Percentiles rank a stretch among this genome's conserved stretches.
Conservation (phyloP, 2,797 vertebrate species). For the Tragopan temminckii region DNA sequence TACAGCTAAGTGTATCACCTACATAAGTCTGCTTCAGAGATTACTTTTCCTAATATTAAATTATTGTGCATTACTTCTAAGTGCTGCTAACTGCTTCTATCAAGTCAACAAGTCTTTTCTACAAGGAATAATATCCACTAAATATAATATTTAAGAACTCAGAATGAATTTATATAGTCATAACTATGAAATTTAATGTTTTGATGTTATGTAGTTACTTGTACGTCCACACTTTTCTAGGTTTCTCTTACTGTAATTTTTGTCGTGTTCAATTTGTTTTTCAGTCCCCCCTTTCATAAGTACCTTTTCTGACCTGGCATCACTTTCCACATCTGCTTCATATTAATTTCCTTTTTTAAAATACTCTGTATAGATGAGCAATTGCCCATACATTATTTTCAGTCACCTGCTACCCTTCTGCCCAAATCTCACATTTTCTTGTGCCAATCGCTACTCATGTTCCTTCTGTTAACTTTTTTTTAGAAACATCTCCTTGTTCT, state of each 20-base stretch:
- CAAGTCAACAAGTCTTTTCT: background rate
- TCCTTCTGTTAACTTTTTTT: background rate
- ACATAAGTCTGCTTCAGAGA: background rate
- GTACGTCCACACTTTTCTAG: background rate
- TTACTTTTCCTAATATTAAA: background rate
- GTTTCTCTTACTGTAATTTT: background rate
- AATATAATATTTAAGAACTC: background rate
- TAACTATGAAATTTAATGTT: background rate
- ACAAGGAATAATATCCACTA: background rate
- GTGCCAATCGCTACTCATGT: fast-evolving
- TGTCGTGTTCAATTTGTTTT: background rate
- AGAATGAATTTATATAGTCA: background rate
- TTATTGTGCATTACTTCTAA: background rate
- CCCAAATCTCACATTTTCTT: background rate
- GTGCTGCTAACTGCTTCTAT: background rate
- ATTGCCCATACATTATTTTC: background rate
- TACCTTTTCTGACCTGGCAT: background rate
- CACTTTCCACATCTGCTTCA: background rate
- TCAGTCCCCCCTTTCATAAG: background rate
- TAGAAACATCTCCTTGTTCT: background rate
- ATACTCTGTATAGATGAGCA: background rate
- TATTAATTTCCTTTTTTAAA: background rate
- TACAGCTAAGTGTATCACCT: background rate
- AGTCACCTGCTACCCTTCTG: background rate
- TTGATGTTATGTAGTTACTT: background rate